Base-by-base conservation (phyloP, 2,113 vertebrate species). In the Corythornis madagascariensis region DNA sequence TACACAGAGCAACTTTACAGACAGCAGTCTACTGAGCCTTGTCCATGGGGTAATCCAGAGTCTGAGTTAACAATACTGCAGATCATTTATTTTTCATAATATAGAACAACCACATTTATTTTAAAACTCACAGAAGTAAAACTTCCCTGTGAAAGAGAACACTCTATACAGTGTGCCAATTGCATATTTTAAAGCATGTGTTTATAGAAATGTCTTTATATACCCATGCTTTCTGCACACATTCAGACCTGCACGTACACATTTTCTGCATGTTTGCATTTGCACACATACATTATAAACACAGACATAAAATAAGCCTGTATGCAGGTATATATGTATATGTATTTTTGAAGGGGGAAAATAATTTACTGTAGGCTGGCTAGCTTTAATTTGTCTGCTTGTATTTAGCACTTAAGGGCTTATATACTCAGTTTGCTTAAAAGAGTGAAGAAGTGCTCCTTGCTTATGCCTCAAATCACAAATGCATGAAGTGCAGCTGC, bases 401-500 rank as follows among this genome's bases (percentile, higher is more conserved):
- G 95, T 95, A 93, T 98, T 98, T 97, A 96, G 93, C 94, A 97
- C 96, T 97, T 95, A 95, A 97, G 96, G 97, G 97, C 94, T 97
- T 96, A 95, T 93, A 86, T 92, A 93, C 97, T 97, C 96, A 95
- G 97, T 98, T 98, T 97, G 97, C 97, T 98, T 95, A 93, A 87
- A 97, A 97, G 97, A 97, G 93, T 92, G 97, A 96, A 96, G 97
- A 96, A 97, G 96, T 96, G 93, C 96, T 97, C 95, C 96, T 97
- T 97, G 96, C 98, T 96, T 97, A 93, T 96, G 97, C 97, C 97
- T 97, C 93, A 92, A 97, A 98, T 98, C 98, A 98, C 97, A 97
- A 98, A 98, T 98, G 98, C 97, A 98, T 97, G 97, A 98, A 98
- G 97, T 97, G 97, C 97, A 98, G 98, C 98, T 98, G 98, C 97